Evolutionary conservation across 2,113 vertebrate genomes (phyloP), one percentile per base, ranked within the genome.

Genomic region (Ardeotis arabs): DNA sequence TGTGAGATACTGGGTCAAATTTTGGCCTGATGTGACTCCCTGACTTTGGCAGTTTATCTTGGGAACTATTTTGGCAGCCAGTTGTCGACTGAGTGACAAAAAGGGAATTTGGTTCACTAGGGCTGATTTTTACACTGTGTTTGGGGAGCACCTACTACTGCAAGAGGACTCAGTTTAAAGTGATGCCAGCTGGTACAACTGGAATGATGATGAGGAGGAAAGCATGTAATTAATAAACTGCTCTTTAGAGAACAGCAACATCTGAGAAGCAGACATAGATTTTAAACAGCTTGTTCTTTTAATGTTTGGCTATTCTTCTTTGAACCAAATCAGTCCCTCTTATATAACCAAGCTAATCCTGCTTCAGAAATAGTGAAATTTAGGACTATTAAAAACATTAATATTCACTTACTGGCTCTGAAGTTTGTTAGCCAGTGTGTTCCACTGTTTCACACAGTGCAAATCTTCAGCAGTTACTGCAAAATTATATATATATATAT

Each of bases 211-310:
- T 7, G 58, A 84, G 24, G 35, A 72, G 25, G 39, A 50, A 29
- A 76, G 41, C 22, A 20, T 79, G 33, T 77, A 86, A 85, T 67
- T 82, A 88, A 90, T 87, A 82, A 89, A 67, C 33, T 62, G 23
- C 63, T 86, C 41, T 93, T 80, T 37, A 83, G 75, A 70, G 67
- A 84, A 45, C 37, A 80, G 63, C 70, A 67, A 19, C 56, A 67
- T 85, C 63, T 59, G 63, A 94, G 82, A 88, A 77, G 47, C 63
- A 84, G 82, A 55, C 0, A 0, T 55, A 63, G 74, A 73, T 69
- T 83, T 95, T 66, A 88, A 93, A 49, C 68, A 94, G 56, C 75
- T 94, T 84, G 20, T 85, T 86, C 60, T 94, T 95, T 90, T 83
- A 39, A 60, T 72, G 64, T 53, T 85, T 76, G 70, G 45, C 79